A percentile compares a stretch with the other conserved stretches of the same genome.
phyloP scores from a whole-genome alignment of 2,888 invertebrate species.

The Monoplex corrugatus region DNA sequence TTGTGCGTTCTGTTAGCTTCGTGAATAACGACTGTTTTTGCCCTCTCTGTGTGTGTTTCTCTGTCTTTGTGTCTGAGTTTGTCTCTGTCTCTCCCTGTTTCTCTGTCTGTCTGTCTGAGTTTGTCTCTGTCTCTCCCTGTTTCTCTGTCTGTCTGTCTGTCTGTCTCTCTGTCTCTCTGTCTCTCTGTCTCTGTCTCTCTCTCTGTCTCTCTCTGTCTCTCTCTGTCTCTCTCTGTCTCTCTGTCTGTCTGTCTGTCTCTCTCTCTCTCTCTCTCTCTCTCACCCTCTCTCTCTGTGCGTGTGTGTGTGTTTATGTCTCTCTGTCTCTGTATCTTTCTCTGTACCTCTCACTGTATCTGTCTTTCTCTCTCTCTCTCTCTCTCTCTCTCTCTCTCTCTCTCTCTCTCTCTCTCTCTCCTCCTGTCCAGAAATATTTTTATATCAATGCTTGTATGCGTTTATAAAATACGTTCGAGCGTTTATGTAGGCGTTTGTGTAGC shows the following conservation, averaged over 20 bases:
- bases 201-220: neutral
- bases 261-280: neutral
- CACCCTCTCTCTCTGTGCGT: neutral
- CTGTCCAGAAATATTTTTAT: too few species aligned
- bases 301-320: neutral
- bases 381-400: slow-evolving; percentile 8
- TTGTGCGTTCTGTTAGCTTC: too few species aligned
- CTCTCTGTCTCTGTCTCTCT: neutral
- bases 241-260: neutral
- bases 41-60: neutral
- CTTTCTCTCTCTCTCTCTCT: neutral
- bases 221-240: neutral
- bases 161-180: neutral
- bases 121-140: neutral
- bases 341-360: neutral
- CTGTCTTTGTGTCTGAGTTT: neutral
- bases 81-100: neutral
- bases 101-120: neutral
- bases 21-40: too few species aligned
- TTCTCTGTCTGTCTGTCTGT: neutral
- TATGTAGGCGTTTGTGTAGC: too few species aligned
- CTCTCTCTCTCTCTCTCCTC: slow-evolving; percentile 8
- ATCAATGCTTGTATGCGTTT: too few species aligned
- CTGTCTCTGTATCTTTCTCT: neutral
- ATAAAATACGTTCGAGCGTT: too few species aligned